Evolutionary conservation across 2,113 vertebrate species (phyloP).

Genomic region (Noctilio leporinus): DNA sequence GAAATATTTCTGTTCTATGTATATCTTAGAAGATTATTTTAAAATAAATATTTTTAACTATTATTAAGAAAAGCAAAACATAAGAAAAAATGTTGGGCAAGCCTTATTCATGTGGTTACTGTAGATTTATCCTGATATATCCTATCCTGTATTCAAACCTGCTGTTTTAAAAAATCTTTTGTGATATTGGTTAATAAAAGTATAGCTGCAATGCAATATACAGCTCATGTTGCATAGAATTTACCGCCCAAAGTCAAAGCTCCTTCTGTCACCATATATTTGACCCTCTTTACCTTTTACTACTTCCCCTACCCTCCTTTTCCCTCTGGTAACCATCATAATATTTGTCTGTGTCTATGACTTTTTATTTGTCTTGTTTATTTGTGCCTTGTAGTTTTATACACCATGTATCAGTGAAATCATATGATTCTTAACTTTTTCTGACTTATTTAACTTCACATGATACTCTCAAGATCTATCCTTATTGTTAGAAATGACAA

Average conservation of each 20-base stretch:
- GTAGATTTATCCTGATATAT: neutral
- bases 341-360: neutral
- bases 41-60: neutral
- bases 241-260: neutral
- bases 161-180: neutral
- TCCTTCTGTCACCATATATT: neutral
- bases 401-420: neutral
- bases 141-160: neutral
- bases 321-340: neutral
- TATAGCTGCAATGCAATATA: too few species aligned
- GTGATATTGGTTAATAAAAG: neutral
- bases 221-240: neutral
- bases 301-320: neutral
- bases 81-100: neutral
- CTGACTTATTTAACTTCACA: neutral
- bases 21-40: neutral
- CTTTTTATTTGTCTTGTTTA: neutral
- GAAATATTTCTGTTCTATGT: neutral
- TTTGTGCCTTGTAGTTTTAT: neutral
- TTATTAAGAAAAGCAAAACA: constrained; percentile 14
- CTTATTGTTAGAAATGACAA: neutral
- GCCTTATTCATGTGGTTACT: neutral
- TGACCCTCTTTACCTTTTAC: neutral
- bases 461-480: neutral
- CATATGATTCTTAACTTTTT: neutral